Base-by-base conservation (phyloP, 2,888 invertebrate genomes). In the Drosophila demipolita region DNA sequence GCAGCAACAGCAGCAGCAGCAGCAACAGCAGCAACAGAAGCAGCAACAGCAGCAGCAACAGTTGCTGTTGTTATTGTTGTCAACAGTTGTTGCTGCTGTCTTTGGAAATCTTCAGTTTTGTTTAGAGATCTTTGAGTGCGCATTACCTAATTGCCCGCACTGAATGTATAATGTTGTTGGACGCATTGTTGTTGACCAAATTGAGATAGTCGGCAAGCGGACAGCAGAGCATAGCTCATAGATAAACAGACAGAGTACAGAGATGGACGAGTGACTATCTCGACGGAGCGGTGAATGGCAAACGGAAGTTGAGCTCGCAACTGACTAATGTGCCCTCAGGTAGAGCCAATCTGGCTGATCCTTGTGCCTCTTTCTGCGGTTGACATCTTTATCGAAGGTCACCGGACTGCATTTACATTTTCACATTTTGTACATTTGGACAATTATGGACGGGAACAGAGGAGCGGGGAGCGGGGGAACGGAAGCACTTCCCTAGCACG, bases 361-460 rank as follows among this genome's bases (percentile, higher is more conserved):
- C 75, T 78, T 60, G 58, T 57, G 49, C 12, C 42, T 52, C 42
- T 52, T 72, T 23, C 45, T 45, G 63, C 60, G 71, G 54, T 67
- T 85, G 85, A 88, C 85, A 88, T 83, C 82, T 86, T 83, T 82
- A 75, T 80, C 74, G 80, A 82, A 88, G 85, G 85, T 88, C 87
- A 64, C 49, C 45, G 55, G 12, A 17, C 66, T 29, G 55, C 67
- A 77, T 79, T 68, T 72, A 57, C 71, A 81, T 75, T 62, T 49
- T 36, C 54, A 70, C 49, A 62, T 67, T 58, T 50, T 17, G 26
- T 29, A 15, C 53, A 52, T 50, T 60, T 50, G 48, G 48, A 49
- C 35, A 63, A 75, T 78, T 75, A 78, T 78, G 75, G 71, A 71
- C 52, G 64, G 69, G n/a, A 20, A 15, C 26, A 6, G 8, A 8